A percentile compares a stretch with the other conserved stretches of the same genome.
These are phyloP conservation scores for Miltochrista miniata DNA, from an alignment of 2,888 invertebrate species.

Conservation along the genomic window DNA sequence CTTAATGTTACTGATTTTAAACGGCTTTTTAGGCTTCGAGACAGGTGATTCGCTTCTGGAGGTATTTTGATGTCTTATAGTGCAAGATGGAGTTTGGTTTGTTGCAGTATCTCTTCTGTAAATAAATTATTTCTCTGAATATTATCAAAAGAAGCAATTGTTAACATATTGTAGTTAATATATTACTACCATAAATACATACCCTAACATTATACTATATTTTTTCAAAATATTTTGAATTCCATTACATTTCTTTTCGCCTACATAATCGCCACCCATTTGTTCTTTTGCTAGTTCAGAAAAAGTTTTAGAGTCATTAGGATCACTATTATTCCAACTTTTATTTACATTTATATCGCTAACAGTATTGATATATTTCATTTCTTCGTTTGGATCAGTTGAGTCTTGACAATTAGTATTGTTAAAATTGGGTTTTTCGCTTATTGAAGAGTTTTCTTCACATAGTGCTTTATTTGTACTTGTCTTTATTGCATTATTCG, in stretches of 20 bases:
- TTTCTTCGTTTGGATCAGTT: background rate
- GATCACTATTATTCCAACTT: background rate
- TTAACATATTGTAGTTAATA: background rate
- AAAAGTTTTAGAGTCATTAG: background rate
- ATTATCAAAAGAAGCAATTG: background rate
- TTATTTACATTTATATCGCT: background rate
- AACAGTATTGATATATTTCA: background rate
- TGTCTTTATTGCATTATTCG: too few relatives aligned
- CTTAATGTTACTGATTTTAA: constrained; percentile 64
- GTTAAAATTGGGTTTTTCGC: too few relatives aligned
- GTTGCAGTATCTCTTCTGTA: constrained; percentile 31
- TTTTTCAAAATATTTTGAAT: constrained; percentile 57
- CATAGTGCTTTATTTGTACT: too few relatives aligned
- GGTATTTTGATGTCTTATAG: constrained; percentile 8
- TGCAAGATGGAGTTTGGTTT: constrained; percentile 8
- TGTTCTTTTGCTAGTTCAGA: background rate
- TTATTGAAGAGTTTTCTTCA: too few relatives aligned
- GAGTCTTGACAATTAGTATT: background rate
- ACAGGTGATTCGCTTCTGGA: background rate
- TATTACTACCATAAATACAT: constrained; percentile 14
- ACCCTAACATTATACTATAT: constrained; percentile 57
- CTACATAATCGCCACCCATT: background rate
- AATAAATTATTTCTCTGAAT: background rate
- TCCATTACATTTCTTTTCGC: constrained; percentile 16
- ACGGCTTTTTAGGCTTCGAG: constrained; percentile 52